Percentiles rank a stretch among this genome's conserved stretches.
Evolutionary conservation across 2,113 vertebrate species (phyloP).

Genomic region (Hippocampus barbouri): DNA sequence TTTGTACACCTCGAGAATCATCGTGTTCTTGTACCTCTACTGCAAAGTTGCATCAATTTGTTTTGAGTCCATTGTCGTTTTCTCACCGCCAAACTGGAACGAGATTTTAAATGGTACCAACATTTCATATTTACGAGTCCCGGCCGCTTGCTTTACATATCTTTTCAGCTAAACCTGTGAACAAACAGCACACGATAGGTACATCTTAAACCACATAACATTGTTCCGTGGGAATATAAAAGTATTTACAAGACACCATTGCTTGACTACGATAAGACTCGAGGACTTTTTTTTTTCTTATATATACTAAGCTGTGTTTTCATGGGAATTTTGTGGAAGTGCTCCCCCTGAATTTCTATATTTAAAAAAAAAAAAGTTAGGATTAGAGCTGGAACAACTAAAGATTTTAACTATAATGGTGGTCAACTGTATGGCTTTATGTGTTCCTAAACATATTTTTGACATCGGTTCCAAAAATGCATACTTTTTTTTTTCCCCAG

Average conservation of each 20-base stretch:
- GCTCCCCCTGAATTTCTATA: neutral
- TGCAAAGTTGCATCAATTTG: constrained; percentile 39
- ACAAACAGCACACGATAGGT: constrained; percentile 53
- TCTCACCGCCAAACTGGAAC: constrained; percentile 47
- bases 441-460: too few relatives aligned
- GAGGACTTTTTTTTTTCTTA: neutral
- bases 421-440: too few relatives aligned
- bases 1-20: constrained; percentile 65
- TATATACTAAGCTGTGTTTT: constrained; percentile 11
- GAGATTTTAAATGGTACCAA: constrained; percentile 61
- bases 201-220: constrained; percentile 58
- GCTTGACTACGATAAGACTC: constrained; percentile 26
- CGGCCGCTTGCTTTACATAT: constrained; percentile 21
- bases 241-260: constrained; percentile 65
- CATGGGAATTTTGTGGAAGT: neutral
- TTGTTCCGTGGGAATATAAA: constrained; percentile 50
- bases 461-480: too few relatives aligned
- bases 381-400: neutral
- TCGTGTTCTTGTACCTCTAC: constrained; percentile 65
- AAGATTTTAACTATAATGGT: neutral
- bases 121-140: constrained; percentile 46
- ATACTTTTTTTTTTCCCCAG: too few relatives aligned
- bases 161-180: constrained; percentile 33
- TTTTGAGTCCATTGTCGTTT: constrained; percentile 42
- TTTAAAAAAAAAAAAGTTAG: neutral